Evolutionary conservation across 1,140 invertebrate species (phyloP), one percentile per base, ranked within the genome.

Genomic region (Drosophila arawakana): DNA sequence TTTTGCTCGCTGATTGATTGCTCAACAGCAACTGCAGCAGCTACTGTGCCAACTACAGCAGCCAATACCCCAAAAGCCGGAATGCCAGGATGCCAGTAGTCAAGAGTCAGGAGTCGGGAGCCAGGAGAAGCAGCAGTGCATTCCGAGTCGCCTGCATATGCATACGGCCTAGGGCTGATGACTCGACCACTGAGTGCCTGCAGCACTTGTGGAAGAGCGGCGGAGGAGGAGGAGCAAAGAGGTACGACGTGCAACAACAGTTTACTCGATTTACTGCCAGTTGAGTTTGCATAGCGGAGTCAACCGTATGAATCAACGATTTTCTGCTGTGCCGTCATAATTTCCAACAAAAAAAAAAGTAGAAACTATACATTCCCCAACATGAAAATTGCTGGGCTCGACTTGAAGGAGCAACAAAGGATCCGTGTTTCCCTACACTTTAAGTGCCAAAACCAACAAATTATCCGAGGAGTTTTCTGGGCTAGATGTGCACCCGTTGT

Each of bases 1-100:
- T 91, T 91, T 91, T 91, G 90, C 90, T 91, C 84, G 83, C 86
- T 91, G 90, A 91, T 91, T 91, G 90, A 91, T 91, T 91, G 90
- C 86, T 85, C 90, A 89, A 89, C 80, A 90, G 90, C 80, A 90
- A 81, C 86, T 77, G 82, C 82, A 76, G 73, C 78, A 54, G 50
- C 57, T 73, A 44, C 43, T 15, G 44, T 65, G 59, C 46, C 21
- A 50, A 49, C 25, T 15, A 34, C 43, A 60, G 39, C 46, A 37
- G 55, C 55, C 18, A n/a, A 11, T 10, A 50, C n/a, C 47, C 52
- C 52, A 41, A 68, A 30, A 37, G 49, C 30, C 55, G 62, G 61
- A 57, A 54, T 49, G 9, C 30, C n/a, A 44, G 49, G 30, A 41
- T 30, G 54, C 37, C 52, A 18, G 59, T 37, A 54, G n/a, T 43